Conservation (phyloP, 2,888 invertebrate species). For the Aphidius colemani region DNA sequence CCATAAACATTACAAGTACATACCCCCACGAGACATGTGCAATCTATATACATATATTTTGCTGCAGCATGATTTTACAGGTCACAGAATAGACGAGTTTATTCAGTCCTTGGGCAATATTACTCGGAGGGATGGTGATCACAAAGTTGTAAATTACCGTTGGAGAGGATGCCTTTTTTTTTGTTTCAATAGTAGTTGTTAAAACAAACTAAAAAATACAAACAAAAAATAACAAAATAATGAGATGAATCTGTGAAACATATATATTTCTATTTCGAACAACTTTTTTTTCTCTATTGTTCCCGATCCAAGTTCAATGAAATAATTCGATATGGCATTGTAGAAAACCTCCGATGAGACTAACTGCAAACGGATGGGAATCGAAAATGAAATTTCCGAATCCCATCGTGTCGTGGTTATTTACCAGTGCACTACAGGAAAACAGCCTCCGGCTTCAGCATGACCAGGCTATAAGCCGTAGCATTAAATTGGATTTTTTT, state of each 20-base stretch:
- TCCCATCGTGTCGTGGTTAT: conserved; percentile 30
- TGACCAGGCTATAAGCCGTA: conserved; percentile 39
- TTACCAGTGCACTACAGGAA: conserved; percentile 32
- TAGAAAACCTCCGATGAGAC: conserved; percentile 11
- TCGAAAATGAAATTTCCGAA: conserved; percentile 32
- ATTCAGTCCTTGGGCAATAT: too few relatives aligned
- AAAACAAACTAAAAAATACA: not conserved
- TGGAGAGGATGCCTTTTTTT: not conserved
- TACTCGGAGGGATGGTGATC: not conserved
- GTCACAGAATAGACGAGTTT: too few relatives aligned
- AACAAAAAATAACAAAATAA: conserved; percentile 7
- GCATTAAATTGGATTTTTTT: conserved; percentile 47
- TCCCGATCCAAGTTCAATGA: too few relatives aligned
- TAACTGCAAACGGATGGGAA: conserved; percentile 20
- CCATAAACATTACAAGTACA: too few relatives aligned
- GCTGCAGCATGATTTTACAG: too few relatives aligned
- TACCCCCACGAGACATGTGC: too few relatives aligned
- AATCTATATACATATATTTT: too few relatives aligned
- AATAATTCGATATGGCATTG: conserved; percentile 12
- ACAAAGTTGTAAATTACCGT: not conserved
- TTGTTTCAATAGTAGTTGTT: not conserved
- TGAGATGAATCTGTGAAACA: conserved; percentile 6
- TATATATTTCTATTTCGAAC: conserved; percentile 16
- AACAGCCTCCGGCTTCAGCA: conserved; percentile 34
- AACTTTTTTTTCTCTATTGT: too few relatives aligned